phyloP scores from a whole-genome alignment of 1,140 invertebrate genomes.

The Drosophila burlai region DNA sequence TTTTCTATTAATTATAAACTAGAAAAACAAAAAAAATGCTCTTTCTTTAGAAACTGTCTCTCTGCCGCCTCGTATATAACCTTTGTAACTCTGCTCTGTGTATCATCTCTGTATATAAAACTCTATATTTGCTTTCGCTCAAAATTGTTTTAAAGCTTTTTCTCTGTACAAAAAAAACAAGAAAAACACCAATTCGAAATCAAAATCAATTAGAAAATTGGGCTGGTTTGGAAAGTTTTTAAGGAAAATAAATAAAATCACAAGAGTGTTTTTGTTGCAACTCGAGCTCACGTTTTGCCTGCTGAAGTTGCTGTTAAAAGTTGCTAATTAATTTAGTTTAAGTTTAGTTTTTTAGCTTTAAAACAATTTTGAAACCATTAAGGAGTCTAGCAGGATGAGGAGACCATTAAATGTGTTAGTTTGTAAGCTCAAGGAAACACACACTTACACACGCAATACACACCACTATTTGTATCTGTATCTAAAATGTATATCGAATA shows the following conservation, averaged over 20 bases:
- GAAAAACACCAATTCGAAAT: conserved; percentile 21
- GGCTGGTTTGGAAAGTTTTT: conserved; percentile 67
- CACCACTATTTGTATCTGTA: conserved; percentile 7
- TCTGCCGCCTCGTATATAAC: conserved; percentile 20
- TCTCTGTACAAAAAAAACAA: conserved; percentile 24
- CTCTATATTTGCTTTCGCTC: conserved; percentile 43
- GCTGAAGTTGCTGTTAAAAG: conserved; percentile 36
- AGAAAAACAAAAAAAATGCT: not conserved
- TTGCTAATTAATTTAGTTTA: conserved; percentile 46
- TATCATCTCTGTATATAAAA: conserved; percentile 29
- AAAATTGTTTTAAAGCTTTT: conserved; percentile 82
- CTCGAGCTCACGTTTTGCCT: conserved; percentile 69
- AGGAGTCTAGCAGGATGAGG: not conserved
- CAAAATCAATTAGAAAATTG: conserved; percentile 44
- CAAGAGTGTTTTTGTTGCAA: conserved; percentile 50
- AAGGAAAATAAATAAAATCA: conserved; percentile 5
- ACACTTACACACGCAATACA: not conserved
- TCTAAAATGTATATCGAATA: conserved; percentile 5
- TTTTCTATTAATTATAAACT: not conserved
- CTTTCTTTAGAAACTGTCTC: conserved; percentile 2
- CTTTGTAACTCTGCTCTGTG: conserved; percentile 33
- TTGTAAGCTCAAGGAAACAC: conserved; percentile 55
- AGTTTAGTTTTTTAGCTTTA: conserved; percentile 66
- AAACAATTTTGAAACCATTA: conserved; percentile 69
- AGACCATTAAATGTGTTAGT: conserved; percentile 45